Evolutionary conservation across 2,797 vertebrate genomes (phyloP).

Genomic region (Brotula barbata): DNA sequence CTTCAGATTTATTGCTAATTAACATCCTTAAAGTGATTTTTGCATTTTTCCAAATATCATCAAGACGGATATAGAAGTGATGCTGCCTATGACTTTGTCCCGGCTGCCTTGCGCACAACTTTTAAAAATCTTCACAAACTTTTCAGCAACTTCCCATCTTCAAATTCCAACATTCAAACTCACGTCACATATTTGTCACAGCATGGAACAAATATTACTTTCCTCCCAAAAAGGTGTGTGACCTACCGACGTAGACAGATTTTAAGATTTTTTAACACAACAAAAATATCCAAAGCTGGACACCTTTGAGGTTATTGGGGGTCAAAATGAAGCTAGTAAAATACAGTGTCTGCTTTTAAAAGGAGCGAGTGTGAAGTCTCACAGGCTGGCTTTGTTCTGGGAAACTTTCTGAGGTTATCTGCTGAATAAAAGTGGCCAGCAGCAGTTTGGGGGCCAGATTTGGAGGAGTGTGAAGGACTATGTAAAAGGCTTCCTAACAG

Average conservation of each 20-base stretch:
- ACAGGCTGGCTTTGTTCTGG: slow-evolving; percentile 10
- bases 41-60: neutral
- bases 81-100: neutral
- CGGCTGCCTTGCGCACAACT: neutral
- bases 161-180: no score
- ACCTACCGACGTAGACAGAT: no score
- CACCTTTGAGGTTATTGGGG: slow-evolving; percentile 3
- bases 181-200: no score
- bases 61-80: slow-evolving; percentile 4
- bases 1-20: slow-evolving; percentile 11
- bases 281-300: neutral
- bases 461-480: slow-evolving; percentile 66
- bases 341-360: slow-evolving; percentile 21
- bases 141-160: no score
- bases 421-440: slow-evolving; percentile 62
- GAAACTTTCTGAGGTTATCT: slow-evolving; percentile 61
- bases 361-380: slow-evolving; percentile 22
- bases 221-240: no score
- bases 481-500: slow-evolving; percentile 76
- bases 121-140: neutral
- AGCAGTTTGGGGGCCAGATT: slow-evolving; percentile 50
- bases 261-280: no score
- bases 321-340: slow-evolving; percentile 12
- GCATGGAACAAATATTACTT: no score
- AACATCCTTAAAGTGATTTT: neutral